A percentile compares a stretch with the other conserved stretches of the same genome.
Conservation (phyloP, 2,888 invertebrate genomes). For the Galeopsomyia nigrocyanea region DNA sequence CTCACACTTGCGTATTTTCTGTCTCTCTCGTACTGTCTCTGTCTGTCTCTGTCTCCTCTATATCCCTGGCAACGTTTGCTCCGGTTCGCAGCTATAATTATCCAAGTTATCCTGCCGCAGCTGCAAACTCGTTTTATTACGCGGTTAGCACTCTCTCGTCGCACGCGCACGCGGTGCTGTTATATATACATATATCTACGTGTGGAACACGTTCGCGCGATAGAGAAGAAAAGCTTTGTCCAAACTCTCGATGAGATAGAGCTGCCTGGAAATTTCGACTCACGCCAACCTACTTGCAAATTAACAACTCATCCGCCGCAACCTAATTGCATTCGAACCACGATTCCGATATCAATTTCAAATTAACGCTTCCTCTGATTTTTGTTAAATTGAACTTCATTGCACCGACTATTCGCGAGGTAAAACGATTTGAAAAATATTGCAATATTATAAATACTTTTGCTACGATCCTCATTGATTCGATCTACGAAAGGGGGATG, state of each 20-base stretch:
- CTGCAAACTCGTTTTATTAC: slow-evolving; percentile 33
- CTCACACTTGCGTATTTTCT: not conserved
- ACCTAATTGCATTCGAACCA: not conserved
- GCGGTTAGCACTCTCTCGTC: slow-evolving; percentile 6
- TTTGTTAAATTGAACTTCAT: too few relatives aligned
- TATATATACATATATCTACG: too few relatives aligned
- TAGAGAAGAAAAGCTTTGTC: slow-evolving; percentile 8
- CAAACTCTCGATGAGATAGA: slow-evolving; percentile 12
- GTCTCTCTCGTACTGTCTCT: not conserved
- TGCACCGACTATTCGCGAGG: too few relatives aligned
- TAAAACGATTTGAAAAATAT: too few relatives aligned
- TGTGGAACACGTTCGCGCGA: not conserved
- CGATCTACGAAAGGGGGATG: too few relatives aligned
- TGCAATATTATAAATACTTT: too few relatives aligned
- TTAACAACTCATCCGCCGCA: not conserved
- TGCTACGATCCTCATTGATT: too few relatives aligned
- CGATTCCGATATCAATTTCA: too few relatives aligned
- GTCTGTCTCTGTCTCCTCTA: not conserved
- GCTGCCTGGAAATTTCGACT: not conserved
- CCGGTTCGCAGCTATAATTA: slow-evolving; percentile 29
- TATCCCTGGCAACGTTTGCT: not conserved
- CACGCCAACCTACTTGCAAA: not conserved
- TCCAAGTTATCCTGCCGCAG: slow-evolving; percentile 15
- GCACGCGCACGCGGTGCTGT: not conserved
- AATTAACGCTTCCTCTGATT: too few relatives aligned